Base-by-base conservation (phyloP, 2,113 vertebrate genomes). In the Emberiza fucata region DNA sequence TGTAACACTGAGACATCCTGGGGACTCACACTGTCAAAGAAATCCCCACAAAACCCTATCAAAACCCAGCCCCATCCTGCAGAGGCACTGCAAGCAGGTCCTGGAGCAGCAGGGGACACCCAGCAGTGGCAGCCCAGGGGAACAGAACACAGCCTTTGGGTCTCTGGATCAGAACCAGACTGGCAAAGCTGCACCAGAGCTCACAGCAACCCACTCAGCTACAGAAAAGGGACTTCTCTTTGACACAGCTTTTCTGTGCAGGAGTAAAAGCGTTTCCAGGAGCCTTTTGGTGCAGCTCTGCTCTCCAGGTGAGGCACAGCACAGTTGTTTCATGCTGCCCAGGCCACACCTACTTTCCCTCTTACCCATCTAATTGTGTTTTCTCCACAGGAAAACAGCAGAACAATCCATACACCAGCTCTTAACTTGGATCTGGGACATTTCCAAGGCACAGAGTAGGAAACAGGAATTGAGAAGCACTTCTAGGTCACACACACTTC, bases 181-280 rank as follows among this genome's bases (percentile, higher is more conserved):
- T 8, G 5, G 18, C 17, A 84, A 84, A 87, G 3, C 19, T 31
- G 1, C 2, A 14, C 37, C 35, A 69, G 50, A 91, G 21, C 27
- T 88, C 76, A 29, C 33, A 92, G 33, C 8, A 81, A 14, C 18
- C 4, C 25, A 18, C 16, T 28, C 31, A 44, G 22, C 12, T 12
- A 4, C 0, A 47, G 23, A 51, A 56, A 12, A 39, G 0, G 0
- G 11, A 11, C 1, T 77, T 4, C 4, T 64, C 59, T 40, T 45
- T 17, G 33, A 16, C 3, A 3, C 8, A 14, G 4, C 40, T 56
- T 57, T 76, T 37, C 6, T 54, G 14, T 14, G 13, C 5, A 56
- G 13, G 7, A 40, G 13, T 12, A 13, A 48, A 56, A 9, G 21
- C 5, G 1, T 29, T 64, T 73, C 40, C 25, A 83, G 45, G 13